Conservation (phyloP, 2,113 vertebrate species). For the Chaetops frenatus region DNA sequence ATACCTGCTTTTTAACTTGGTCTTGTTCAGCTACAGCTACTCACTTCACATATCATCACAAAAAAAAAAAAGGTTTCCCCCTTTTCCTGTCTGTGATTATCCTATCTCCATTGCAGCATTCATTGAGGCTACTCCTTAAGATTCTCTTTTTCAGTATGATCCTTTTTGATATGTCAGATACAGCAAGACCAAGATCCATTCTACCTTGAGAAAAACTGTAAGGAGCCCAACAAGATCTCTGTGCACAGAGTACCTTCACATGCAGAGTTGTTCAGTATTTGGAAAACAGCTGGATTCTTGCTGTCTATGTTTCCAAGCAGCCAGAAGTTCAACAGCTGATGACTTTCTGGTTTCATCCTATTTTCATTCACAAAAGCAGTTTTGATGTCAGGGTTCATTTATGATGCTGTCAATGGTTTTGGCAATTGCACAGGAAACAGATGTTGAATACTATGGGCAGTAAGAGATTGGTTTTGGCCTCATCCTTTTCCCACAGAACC, state of each 20-base stretch:
- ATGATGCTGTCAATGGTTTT: not conserved
- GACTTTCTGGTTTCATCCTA: not conserved
- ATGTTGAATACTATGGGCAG: not conserved
- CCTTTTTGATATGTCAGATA: not conserved
- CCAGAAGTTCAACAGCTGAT: not conserved
- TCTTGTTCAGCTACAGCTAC: not conserved
- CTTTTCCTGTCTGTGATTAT: not conserved
- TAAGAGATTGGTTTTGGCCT: not conserved
- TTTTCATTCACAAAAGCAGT: constrained; percentile 43
- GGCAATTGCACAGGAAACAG: constrained; percentile 42
- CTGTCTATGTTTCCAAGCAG: not conserved
- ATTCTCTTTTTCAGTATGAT: not conserved
- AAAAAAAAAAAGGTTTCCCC: not conserved
- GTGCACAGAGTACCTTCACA: not conserved
- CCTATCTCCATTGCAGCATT: not conserved
- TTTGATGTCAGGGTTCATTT: not conserved
- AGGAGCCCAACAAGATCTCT: not conserved
- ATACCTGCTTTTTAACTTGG: not conserved
- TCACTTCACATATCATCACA: not conserved
- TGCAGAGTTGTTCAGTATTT: not conserved
- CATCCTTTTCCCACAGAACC: constrained; percentile 8
- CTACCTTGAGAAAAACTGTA: not conserved
- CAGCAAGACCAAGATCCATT: not conserved
- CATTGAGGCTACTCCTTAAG: not conserved
- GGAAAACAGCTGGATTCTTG: not conserved